Percentiles rank a stretch among this genome's conserved stretches.
These are phyloP conservation scores for Oxytorus armatus DNA, from an alignment of 2,888 invertebrate genomes.

Conservation along the genomic window DNA sequence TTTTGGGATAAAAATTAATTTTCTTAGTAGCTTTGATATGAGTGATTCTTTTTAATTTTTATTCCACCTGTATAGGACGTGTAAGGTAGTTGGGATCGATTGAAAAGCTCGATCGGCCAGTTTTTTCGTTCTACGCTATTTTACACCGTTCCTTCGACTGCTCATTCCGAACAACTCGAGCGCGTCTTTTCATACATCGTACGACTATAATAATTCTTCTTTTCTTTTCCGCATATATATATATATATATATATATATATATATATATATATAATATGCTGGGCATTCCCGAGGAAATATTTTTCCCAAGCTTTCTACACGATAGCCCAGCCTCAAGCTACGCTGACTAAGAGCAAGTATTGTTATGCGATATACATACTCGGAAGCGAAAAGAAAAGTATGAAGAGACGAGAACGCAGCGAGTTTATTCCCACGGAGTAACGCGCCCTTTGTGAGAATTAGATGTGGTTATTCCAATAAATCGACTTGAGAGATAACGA, in stretches of 20 bases:
- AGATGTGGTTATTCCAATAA: background rate
- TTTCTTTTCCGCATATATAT: background rate
- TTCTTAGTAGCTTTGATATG: too few species aligned
- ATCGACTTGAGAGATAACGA: slow-evolving; percentile 10
- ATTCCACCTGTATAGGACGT: background rate
- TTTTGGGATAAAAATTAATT: too few species aligned
- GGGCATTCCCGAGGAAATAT: slow-evolving; percentile 61
- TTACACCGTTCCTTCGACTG: slow-evolving; percentile 6
- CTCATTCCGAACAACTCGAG: slow-evolving; percentile 45
- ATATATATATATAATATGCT: slow-evolving; percentile 10
- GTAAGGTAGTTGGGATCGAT: slow-evolving; percentile 27
- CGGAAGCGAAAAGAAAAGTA: slow-evolving; percentile 68
- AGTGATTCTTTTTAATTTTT: background rate
- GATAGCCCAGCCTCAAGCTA: slow-evolving; percentile 55
- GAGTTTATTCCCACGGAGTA: slow-evolving; percentile 72
- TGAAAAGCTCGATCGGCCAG: slow-evolving; percentile 44
- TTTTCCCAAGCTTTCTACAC: slow-evolving; percentile 78
- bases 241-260: background rate
- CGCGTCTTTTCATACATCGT: slow-evolving; percentile 24
- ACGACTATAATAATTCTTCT: slow-evolving; percentile 53
- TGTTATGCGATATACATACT: slow-evolving; percentile 55
- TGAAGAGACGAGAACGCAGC: slow-evolving; percentile 40
- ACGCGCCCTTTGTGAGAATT: slow-evolving; percentile 45
- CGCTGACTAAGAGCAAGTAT: slow-evolving; percentile 69
- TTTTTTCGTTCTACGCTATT: slow-evolving; percentile 18